These are phyloP conservation scores for Heliconius erato DNA, from an alignment of 2,888 invertebrate species.

Conservation along the genomic window DNA sequence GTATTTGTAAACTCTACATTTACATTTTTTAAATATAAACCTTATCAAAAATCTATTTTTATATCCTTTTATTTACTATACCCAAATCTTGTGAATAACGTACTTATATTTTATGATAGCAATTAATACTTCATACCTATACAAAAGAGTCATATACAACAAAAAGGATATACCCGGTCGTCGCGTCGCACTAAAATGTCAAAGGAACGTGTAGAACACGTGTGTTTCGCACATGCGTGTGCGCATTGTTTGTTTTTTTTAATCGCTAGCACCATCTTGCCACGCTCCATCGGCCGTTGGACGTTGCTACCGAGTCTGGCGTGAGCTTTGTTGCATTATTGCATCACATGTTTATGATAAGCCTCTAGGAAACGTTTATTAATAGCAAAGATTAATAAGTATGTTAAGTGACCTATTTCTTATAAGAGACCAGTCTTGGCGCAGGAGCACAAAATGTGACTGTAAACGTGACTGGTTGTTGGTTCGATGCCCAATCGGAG, in stretches of 20 bases:
- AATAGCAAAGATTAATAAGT: background rate
- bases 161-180: constrained; percentile 33
- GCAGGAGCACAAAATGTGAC: too few relatives aligned
- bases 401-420: background rate
- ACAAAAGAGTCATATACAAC: constrained; percentile 12
- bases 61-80: too few relatives aligned
- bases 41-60: too few relatives aligned
- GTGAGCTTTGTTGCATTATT: constrained; percentile 33
- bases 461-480: too few relatives aligned
- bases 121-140: background rate
- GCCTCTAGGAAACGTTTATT: constrained; percentile 15
- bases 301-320: constrained; percentile 27
- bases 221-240: constrained; percentile 62
- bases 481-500: too few relatives aligned
- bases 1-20: too few relatives aligned
- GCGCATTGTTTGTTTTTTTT: constrained; percentile 50
- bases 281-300: constrained; percentile 39
- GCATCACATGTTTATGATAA: constrained; percentile 16
- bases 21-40: background rate
- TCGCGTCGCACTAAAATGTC: constrained; percentile 38
- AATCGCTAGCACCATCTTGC: constrained; percentile 42
- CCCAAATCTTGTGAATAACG: too few relatives aligned
- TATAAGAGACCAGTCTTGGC: too few relatives aligned
- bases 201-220: constrained; percentile 61
- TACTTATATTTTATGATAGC: background rate